Evolutionary conservation across 2,888 invertebrate genomes (phyloP).

Genomic region (Tanytarsus gracilentus): DNA sequence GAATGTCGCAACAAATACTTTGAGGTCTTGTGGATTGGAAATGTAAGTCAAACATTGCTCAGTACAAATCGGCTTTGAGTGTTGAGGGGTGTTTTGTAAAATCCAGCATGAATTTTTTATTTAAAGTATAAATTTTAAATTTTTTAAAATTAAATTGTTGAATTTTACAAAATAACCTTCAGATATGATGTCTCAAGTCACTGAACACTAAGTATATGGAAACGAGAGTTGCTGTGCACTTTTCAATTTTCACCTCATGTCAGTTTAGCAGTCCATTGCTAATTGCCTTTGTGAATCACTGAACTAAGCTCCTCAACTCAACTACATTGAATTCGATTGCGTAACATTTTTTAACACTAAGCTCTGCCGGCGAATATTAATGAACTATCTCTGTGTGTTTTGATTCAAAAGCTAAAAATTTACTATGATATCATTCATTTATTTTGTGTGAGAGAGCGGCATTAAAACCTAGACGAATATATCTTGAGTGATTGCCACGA

Average conservation of each 20-base stretch:
- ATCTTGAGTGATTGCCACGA: background rate
- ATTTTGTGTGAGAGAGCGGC: background rate
- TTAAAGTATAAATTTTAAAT: no score
- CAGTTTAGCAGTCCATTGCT: slow-evolving; percentile 2
- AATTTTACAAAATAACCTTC: no score
- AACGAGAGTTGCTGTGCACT: slow-evolving; percentile 9
- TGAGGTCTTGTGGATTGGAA: no score
- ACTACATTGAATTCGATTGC: background rate
- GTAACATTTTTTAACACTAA: no score
- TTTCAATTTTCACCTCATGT: slow-evolving; percentile 2
- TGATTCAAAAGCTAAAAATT: background rate
- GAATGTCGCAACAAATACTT: no score
- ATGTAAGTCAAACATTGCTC: no score
- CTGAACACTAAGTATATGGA: no score
- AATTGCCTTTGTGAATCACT: background rate
- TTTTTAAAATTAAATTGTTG: no score
- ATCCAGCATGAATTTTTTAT: no score
- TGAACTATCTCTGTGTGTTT: background rate
- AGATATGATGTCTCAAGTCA: no score
- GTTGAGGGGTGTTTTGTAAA: no score
- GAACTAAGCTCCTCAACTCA: background rate
- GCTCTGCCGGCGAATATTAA: slow-evolving; percentile 8
- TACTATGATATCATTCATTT: background rate
- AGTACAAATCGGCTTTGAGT: no score
- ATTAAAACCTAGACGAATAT: background rate